These are phyloP conservation scores for Sinotaia quadrata DNA, from an alignment of 2,888 invertebrate genomes.

Conservation along the genomic window DNA sequence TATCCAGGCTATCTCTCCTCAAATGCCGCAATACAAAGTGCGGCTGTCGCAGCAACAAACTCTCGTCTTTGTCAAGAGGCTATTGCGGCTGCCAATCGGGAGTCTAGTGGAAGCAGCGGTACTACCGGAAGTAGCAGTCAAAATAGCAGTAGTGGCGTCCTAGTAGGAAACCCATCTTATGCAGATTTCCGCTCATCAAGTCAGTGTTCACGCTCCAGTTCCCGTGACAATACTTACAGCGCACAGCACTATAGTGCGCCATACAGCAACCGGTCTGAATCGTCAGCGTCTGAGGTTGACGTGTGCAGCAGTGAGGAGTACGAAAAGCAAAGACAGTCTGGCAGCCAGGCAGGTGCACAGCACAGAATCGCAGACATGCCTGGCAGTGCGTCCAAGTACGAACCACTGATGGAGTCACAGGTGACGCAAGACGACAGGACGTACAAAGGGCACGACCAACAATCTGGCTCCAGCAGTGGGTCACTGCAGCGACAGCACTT, in stretches of 20 bases:
- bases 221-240: slow-evolving; percentile 51
- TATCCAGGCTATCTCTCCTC: slow-evolving; percentile 49
- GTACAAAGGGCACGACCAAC: slow-evolving; percentile 40
- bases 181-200: slow-evolving; percentile 47
- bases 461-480: slow-evolving; percentile 32
- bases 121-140: background rate
- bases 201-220: slow-evolving; percentile 60
- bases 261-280: slow-evolving; percentile 69
- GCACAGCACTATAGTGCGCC: slow-evolving; percentile 55
- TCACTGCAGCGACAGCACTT: slow-evolving; percentile 9
- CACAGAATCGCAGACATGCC: slow-evolving; percentile 4
- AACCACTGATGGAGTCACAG: slow-evolving; percentile 37
- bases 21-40: slow-evolving; percentile 41
- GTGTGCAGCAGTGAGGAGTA: slow-evolving; percentile 63
- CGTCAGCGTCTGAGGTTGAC: slow-evolving; percentile 70
- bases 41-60: slow-evolving; percentile 39
- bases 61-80: slow-evolving; percentile 29
- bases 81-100: slow-evolving; percentile 17
- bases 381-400: slow-evolving; percentile 30
- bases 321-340: slow-evolving; percentile 39
- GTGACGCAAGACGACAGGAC: slow-evolving; percentile 38
- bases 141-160: slow-evolving; percentile 11
- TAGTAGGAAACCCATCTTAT: slow-evolving; percentile 26
- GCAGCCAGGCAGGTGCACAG: background rate
- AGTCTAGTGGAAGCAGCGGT: background rate